These are phyloP conservation scores for Drosophila phalerata DNA, from an alignment of 2,888 invertebrate genomes.

Conservation along the genomic window DNA sequence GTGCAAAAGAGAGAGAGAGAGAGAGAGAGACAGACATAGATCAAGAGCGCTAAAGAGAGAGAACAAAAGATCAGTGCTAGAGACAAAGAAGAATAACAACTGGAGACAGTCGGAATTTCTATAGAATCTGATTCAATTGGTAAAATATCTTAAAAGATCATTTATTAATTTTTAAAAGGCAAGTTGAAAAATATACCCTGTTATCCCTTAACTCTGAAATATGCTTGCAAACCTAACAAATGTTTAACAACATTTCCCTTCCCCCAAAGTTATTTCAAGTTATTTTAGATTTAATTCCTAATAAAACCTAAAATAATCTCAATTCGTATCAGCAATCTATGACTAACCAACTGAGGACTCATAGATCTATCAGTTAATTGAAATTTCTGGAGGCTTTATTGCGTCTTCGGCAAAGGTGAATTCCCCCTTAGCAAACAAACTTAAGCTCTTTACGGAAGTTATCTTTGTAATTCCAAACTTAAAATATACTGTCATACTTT, in stretches of 20 bases:
- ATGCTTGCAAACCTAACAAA: background rate
- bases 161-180: background rate
- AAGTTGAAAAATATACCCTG: constrained; percentile 2
- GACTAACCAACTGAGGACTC: constrained; percentile 2
- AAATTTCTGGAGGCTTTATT: background rate
- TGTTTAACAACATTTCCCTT: background rate
- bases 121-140: background rate
- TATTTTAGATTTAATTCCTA: background rate
- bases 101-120: background rate
- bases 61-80: background rate
- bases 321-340: background rate
- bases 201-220: background rate
- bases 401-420: background rate
- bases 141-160: background rate
- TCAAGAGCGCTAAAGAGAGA: background rate
- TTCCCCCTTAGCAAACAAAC: background rate
- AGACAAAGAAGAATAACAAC: constrained; percentile 3
- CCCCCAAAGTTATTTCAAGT: no score
- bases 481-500: constrained; percentile 1
- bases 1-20: constrained; percentile 8
- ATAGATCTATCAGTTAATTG: constrained; percentile 1
- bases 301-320: background rate
- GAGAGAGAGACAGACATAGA: background rate
- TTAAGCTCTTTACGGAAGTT: background rate
- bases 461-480: background rate